Conservation (phyloP, 1,140 invertebrate genomes). For the Caerostris extrusa region DNA sequence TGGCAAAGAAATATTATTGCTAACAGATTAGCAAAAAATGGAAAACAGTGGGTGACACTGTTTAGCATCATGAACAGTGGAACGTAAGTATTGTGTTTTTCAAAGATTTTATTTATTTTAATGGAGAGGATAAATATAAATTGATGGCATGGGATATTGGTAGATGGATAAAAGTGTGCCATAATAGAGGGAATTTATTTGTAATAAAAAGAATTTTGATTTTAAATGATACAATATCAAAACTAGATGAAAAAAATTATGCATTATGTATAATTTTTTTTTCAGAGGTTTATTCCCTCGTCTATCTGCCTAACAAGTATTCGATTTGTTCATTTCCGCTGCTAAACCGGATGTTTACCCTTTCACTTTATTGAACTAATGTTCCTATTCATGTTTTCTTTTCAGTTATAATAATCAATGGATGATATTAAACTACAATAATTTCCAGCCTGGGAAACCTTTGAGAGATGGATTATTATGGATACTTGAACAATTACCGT, state of each 20-base stretch:
- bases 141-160: too few relatives aligned
- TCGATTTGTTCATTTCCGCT: too few relatives aligned
- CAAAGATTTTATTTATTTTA: neutral
- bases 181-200: too few relatives aligned
- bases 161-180: too few relatives aligned
- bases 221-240: too few relatives aligned
- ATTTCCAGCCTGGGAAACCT: constrained; percentile 83
- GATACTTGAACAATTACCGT: constrained; percentile 92
- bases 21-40: constrained; percentile 89
- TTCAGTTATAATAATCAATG: constrained; percentile 92
- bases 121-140: neutral
- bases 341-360: too few relatives aligned
- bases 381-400: neutral
- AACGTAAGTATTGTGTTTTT: constrained; percentile 83
- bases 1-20: constrained; percentile 92
- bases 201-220: too few relatives aligned
- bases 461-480: constrained; percentile 86
- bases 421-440: constrained; percentile 90
- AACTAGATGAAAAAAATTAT: too few relatives aligned
- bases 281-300: neutral
- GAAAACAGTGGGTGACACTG: constrained; percentile 86
- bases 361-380: too few relatives aligned
- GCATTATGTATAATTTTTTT: neutral
- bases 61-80: constrained; percentile 88
- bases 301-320: too few relatives aligned